Base-by-base conservation (phyloP, 2,113 vertebrate species). In the Gallinago undulata region DNA sequence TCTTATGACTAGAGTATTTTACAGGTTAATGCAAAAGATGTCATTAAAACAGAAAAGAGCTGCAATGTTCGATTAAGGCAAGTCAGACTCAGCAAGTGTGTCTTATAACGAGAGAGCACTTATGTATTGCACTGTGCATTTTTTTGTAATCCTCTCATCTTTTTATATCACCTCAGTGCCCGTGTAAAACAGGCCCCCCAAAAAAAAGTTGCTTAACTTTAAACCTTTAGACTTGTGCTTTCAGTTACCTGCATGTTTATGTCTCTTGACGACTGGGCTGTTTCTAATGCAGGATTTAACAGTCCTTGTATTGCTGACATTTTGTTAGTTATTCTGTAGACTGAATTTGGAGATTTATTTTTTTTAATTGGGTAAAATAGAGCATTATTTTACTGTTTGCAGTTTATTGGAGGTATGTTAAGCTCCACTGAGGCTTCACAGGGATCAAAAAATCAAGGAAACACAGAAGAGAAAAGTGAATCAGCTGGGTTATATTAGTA, bases 401-500 rank as follows among this genome's bases (percentile, higher is more conserved):
- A n/a, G 33, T 87, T 84, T 89, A 67, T 66, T 0, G 7, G 43
- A 60, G 12, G 37, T 74, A 59, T 17, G 35, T 53, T 68, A 84
- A 79, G 50, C 89, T 48, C 57, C 0, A 8, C 51, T 27, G 68
- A 92, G 70, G 62, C 37, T 70, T 66, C 35, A 59, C 35, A 59
- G 27, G 82, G 55, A 95, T 93, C 91, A 90, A 79, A 95, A 59
- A 95, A 90, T 79, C 92, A 94, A 91, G 93, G 50, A 75, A 92
- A 95, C 64, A 81, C 35, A 69, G 73, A 87, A 87, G n/a, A 47
- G 68, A 84, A 90, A 94, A 55, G 69, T 66, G 39, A 95, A 94
- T 90, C 69, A 90, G 78, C 83, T 90, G 92, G 72, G 60, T 93
- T 97, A 96, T 97, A 97, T 96, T 96, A 97, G 93, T 97, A 97